Conservation (phyloP, 2,113 vertebrate genomes). For the Camelus dromedarius region DNA sequence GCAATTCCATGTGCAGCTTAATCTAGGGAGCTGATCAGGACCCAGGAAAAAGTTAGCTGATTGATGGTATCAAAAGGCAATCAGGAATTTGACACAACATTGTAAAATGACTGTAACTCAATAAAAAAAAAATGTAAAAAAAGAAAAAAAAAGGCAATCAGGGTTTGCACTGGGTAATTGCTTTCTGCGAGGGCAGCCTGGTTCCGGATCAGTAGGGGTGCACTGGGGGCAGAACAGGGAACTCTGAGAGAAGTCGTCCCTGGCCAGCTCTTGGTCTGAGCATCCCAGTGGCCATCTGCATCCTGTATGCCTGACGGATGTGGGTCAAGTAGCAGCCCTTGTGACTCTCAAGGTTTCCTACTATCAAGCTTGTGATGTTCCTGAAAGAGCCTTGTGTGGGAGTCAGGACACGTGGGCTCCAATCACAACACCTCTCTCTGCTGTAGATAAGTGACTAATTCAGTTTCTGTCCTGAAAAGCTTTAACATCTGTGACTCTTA, state of each 20-base stretch:
- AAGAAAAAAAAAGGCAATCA: not conserved
- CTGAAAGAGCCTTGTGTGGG: not conserved
- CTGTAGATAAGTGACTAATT: not conserved
- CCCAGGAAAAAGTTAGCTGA: not conserved
- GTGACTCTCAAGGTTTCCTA: not conserved
- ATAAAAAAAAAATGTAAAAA: not conserved
- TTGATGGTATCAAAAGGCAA: not conserved
- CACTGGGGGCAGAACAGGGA: not conserved
- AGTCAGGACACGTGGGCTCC: not conserved
- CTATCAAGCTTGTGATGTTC: not conserved
- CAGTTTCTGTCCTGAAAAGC: constrained; percentile 28
- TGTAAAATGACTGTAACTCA: too few relatives aligned
- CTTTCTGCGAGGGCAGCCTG: not conserved
- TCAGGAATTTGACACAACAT: not conserved
- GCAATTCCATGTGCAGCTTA: not conserved
- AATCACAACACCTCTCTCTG: not conserved
- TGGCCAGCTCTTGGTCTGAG: not conserved
- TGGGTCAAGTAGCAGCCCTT: not conserved
- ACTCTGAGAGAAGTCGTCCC: not conserved
- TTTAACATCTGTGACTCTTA: not conserved
- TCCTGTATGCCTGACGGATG: not conserved
- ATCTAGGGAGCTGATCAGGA: not conserved
- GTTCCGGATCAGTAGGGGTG: not conserved
- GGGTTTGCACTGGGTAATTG: not conserved
- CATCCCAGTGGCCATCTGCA: not conserved